Conservation (phyloP, 2,797 vertebrate species). For the Choloepus didactylus region DNA sequence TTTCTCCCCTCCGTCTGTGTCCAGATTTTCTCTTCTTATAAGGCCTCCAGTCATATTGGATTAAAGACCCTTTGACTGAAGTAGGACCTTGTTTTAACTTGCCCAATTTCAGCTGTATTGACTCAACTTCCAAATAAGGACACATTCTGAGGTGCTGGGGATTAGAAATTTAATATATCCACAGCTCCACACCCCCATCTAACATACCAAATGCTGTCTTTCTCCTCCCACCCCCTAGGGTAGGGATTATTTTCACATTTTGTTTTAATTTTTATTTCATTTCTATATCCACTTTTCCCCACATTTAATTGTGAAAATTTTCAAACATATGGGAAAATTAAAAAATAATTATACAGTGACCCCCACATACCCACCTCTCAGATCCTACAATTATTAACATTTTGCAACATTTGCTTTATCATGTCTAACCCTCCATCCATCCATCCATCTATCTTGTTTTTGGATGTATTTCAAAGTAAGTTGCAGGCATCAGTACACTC, state of each 20-base stretch:
- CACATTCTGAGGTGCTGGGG: too few relatives aligned
- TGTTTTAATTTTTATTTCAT: background rate
- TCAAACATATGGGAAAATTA: slow-evolving; percentile 5
- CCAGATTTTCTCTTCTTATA: too few relatives aligned
- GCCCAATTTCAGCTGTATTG: too few relatives aligned
- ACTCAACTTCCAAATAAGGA: too few relatives aligned
- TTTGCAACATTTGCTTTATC: background rate
- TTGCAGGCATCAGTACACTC: background rate
- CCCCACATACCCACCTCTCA: background rate
- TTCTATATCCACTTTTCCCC: background rate
- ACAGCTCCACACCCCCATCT: too few relatives aligned
- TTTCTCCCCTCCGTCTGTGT: too few relatives aligned
- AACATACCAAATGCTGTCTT: background rate
- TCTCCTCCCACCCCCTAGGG: background rate
- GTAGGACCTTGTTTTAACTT: too few relatives aligned
- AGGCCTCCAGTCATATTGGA: too few relatives aligned
- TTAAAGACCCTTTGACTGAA: too few relatives aligned
- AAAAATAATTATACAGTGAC: background rate
- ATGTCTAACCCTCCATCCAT: background rate
- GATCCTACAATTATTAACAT: background rate
- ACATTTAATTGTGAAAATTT: background rate
- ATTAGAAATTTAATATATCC: too few relatives aligned
- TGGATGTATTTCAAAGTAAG: background rate
- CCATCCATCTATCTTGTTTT: background rate
- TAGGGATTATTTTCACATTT: background rate